Percentiles rank a stretch among this genome's conserved stretches.
phyloP scores from a whole-genome alignment of 2,888 invertebrate genomes.

The Dynastes grantii region DNA sequence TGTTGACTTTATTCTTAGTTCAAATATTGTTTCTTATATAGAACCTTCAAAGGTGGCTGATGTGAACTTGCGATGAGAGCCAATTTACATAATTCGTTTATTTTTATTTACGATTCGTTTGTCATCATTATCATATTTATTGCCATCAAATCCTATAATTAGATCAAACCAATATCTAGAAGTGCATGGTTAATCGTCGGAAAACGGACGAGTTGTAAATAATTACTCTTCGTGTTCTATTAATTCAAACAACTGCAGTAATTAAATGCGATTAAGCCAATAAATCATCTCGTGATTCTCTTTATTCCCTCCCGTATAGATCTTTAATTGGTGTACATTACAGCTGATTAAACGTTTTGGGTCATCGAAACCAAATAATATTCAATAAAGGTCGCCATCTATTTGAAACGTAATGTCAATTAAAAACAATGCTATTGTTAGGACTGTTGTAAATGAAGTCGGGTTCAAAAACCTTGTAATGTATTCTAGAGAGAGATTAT shows the following conservation, averaged over 20 bases:
- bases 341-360: conserved; percentile 38
- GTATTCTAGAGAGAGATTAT: conserved; percentile 8
- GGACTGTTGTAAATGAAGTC: conserved; percentile 10
- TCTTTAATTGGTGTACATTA: conserved; percentile 39
- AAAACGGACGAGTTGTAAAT: not conserved
- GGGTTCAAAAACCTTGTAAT: conserved; percentile 39
- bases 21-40: too few relatives aligned
- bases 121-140: too few relatives aligned
- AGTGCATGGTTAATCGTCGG: not conserved
- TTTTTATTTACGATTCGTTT: too few relatives aligned
- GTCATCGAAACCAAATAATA: conserved; percentile 32
- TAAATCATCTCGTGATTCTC: conserved; percentile 28
- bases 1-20: too few relatives aligned
- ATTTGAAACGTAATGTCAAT: conserved; percentile 27
- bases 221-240: conserved; percentile 25
- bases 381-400: conserved; percentile 28
- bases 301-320: conserved; percentile 18
- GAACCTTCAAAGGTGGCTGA: too few relatives aligned
- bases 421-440: conserved; percentile 39
- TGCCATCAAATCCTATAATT: not conserved
- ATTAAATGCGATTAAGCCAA: conserved; percentile 22
- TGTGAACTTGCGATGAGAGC: too few relatives aligned
- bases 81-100: too few relatives aligned
- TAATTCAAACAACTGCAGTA: conserved; percentile 14
- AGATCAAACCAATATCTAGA: not conserved